Conservation (phyloP, 2,888 invertebrate genomes). For the Cosmia trapezina region DNA sequence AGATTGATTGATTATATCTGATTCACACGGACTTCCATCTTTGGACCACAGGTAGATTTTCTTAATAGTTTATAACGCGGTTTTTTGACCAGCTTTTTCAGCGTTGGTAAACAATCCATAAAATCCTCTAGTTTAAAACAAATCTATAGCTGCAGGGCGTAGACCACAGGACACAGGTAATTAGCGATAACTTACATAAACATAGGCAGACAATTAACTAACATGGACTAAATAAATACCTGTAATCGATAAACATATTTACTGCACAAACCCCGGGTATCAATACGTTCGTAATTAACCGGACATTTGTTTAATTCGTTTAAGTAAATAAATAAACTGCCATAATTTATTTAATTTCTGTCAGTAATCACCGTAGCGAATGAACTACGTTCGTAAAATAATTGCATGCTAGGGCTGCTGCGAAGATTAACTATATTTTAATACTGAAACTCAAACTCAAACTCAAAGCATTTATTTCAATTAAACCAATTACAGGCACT, state of each 20-base stretch:
- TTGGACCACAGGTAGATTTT: neutral
- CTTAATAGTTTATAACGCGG: neutral
- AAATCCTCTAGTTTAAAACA: neutral
- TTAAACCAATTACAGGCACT: no score
- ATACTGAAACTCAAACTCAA: no score
- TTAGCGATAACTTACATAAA: constrained; percentile 14
- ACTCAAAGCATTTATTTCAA: no score
- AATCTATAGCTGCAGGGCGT: neutral
- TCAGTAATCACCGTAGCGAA: constrained; percentile 56
- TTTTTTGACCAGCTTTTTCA: neutral
- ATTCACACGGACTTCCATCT: no score
- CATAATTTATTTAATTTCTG: constrained; percentile 53
- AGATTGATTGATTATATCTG: no score
- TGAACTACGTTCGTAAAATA: constrained; percentile 35
- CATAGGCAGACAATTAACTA: constrained; percentile 3
- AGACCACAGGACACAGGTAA: constrained; percentile 9
- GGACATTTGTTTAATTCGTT: constrained; percentile 56
- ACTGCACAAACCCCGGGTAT: constrained; percentile 15
- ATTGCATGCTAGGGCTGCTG: constrained; percentile 56
- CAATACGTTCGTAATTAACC: constrained; percentile 42
- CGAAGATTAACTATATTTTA: neutral
- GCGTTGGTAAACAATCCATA: neutral
- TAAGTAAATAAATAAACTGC: constrained; percentile 60
- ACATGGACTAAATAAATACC: constrained; percentile 23
- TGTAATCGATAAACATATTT: constrained; percentile 29